Conservation (phyloP, 2,888 invertebrate genomes). For the Ellobium chinense region DNA sequence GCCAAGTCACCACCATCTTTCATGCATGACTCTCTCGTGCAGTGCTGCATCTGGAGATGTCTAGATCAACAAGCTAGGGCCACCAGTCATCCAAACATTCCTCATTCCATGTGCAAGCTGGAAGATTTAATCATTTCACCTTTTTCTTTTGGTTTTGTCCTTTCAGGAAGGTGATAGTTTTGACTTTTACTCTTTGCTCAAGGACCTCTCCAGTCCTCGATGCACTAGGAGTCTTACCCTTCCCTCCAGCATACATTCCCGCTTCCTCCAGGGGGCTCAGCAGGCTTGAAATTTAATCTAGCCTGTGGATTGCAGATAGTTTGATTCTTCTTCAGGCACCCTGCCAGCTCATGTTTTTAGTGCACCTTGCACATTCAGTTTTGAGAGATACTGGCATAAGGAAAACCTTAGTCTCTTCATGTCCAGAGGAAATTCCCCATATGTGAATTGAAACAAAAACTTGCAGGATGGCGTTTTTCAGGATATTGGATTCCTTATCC, state of each 20-base stretch:
- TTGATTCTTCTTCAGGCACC: too few species aligned
- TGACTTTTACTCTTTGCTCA: constrained; percentile 35
- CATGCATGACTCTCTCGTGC: constrained; percentile 21
- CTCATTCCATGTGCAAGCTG: too few species aligned
- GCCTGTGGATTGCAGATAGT: too few species aligned
- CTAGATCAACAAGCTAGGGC: constrained; percentile 20
- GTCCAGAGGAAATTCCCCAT: too few species aligned
- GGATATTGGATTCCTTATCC: too few species aligned
- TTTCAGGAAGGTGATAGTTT: constrained; percentile 33
- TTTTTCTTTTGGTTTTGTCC: constrained; percentile 1
- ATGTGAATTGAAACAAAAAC: too few species aligned
- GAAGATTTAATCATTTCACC: neutral
- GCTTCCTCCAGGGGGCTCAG: constrained; percentile 18
- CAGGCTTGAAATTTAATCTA: constrained; percentile 7
- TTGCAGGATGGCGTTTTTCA: too few species aligned
- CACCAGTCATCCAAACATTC: constrained; percentile 5
- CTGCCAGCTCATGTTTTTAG: too few species aligned
- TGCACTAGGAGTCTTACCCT: constrained; percentile 31
- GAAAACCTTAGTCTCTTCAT: too few species aligned
- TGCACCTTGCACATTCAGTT: too few species aligned
- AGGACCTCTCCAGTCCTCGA: constrained; percentile 22
- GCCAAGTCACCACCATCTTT: neutral
- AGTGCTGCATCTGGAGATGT: constrained; percentile 24
- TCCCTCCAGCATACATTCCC: constrained; percentile 28
- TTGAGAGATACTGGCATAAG: too few species aligned